Base-by-base conservation (phyloP, 2,113 vertebrate genomes). In the Bagarius yarrelli region DNA sequence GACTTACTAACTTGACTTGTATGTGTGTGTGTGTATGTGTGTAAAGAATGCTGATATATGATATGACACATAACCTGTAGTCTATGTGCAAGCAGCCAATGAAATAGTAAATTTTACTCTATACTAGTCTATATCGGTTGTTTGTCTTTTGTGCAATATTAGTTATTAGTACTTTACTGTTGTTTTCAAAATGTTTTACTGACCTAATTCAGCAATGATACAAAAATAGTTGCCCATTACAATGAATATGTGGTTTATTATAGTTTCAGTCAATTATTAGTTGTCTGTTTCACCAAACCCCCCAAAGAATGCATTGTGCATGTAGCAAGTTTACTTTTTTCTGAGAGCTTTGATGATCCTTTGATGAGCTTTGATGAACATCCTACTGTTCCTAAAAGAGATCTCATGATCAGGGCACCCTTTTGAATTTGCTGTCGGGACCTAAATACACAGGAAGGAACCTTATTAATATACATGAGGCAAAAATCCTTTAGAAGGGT, bases 141-240 rank as follows among this genome's bases (percentile, higher is more conserved):
- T n/a, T n/a, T n/a, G n/a, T n/a, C n/a, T n/a, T n/a, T n/a, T n/a
- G n/a, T n/a, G n/a, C n/a, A n/a, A n/a, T n/a, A n/a, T n/a, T n/a
- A n/a, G n/a, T n/a, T n/a, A n/a, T n/a, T n/a, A n/a, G n/a, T n/a
- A n/a, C n/a, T n/a, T n/a, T n/a, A n/a, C n/a, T n/a, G n/a, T n/a
- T n/a, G n/a, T n/a, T n/a, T n/a, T n/a, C n/a, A n/a, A n/a, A n/a
- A n/a, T n/a, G n/a, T n/a, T n/a, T n/a, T n/a, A n/a, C n/a, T n/a
- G 25, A 8, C 25, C 9, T 19, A 15, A 52, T 30, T 19, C 52
- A 52, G 12, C 25, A 12, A 23, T 25, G 57, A 59, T 59, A 14
- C 0, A 25, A 59, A 61, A 61, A 16, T 16, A 81, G 82, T 85
- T 78, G 85, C 74, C 89, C 87, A 81, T 70, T 67, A 82, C 79